A percentile compares a stretch with the other conserved stretches of the same genome.
Conservation (phyloP, 2,888 invertebrate species). For the Perithous albicinctus region DNA sequence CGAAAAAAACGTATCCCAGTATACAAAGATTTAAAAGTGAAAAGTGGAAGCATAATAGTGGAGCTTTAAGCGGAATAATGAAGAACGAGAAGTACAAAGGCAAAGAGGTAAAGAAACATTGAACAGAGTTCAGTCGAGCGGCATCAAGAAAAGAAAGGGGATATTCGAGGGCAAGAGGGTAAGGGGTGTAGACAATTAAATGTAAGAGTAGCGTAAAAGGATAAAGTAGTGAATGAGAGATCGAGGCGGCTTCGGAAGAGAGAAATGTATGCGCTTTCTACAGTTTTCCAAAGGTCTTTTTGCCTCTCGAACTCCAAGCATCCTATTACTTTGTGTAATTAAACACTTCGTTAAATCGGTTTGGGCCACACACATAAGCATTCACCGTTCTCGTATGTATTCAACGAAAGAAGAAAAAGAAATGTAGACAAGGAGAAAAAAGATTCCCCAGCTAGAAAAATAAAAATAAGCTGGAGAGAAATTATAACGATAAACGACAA, state of each 20-base stretch:
- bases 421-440: neutral
- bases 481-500: slow-evolving; percentile 26
- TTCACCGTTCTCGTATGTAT: slow-evolving; percentile 3
- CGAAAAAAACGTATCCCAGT: neutral
- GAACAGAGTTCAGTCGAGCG: slow-evolving; percentile 11
- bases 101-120: slow-evolving; percentile 32
- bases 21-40: slow-evolving; percentile 12
- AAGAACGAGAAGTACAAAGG: slow-evolving; percentile 40
- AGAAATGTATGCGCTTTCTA: slow-evolving; percentile 24
- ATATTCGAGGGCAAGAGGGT: neutral
- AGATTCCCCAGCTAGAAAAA: neutral
- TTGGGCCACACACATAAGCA: slow-evolving; percentile 1
- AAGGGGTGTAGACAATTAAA: slow-evolving; percentile 25
- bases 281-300: slow-evolving; percentile 9
- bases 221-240: slow-evolving; percentile 38
- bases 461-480: slow-evolving; percentile 1
- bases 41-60: slow-evolving; percentile 8
- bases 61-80: slow-evolving; percentile 23
- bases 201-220: slow-evolving; percentile 8
- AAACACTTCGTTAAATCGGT: slow-evolving; percentile 42
- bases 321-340: slow-evolving; percentile 44
- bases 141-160: slow-evolving; percentile 15
- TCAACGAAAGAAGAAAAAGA: neutral
- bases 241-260: slow-evolving; percentile 8
- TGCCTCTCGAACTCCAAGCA: neutral